phyloP scores from a whole-genome alignment of 2,113 vertebrate genomes.

The Phrynosoma blainvillii region DNA sequence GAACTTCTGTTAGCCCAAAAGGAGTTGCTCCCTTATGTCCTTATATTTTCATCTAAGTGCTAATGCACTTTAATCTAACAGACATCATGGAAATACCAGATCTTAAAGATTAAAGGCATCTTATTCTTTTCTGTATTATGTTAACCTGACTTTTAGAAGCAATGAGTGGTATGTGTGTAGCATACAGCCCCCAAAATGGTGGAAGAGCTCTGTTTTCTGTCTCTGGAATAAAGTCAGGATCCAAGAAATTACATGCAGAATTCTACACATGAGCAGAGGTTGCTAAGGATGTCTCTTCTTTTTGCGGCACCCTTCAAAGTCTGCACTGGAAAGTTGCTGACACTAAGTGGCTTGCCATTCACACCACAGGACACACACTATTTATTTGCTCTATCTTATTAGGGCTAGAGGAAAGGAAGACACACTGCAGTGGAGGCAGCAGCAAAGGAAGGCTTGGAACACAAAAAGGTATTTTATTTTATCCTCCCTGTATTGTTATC shows the following conservation, averaged over 20 bases:
- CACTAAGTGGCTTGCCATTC: neutral
- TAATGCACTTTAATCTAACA: neutral
- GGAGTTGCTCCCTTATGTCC: neutral
- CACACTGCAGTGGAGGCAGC: neutral
- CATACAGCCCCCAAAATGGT: neutral
- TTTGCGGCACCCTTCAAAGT: neutral
- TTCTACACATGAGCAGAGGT: neutral
- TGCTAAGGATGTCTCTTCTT: neutral
- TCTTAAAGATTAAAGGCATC: neutral
- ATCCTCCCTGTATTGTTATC: neutral
- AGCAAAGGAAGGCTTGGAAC: neutral
- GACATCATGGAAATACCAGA: no score
- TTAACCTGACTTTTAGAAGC: neutral
- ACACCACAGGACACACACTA: neutral
- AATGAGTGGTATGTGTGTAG: neutral
- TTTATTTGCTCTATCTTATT: neutral
- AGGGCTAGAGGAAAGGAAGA: neutral
- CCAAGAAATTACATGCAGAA: neutral
- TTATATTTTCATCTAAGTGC: neutral
- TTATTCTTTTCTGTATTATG: neutral
- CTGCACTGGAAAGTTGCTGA: neutral
- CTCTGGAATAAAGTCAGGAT: neutral
- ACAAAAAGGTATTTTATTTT: neutral
- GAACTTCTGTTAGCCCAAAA: conserved; percentile 38
- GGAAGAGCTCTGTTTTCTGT: neutral